Evolutionary conservation across 1,140 invertebrate species (phyloP), one percentile per base, ranked within the genome.

Genomic region (Zelostemma sp.): DNA sequence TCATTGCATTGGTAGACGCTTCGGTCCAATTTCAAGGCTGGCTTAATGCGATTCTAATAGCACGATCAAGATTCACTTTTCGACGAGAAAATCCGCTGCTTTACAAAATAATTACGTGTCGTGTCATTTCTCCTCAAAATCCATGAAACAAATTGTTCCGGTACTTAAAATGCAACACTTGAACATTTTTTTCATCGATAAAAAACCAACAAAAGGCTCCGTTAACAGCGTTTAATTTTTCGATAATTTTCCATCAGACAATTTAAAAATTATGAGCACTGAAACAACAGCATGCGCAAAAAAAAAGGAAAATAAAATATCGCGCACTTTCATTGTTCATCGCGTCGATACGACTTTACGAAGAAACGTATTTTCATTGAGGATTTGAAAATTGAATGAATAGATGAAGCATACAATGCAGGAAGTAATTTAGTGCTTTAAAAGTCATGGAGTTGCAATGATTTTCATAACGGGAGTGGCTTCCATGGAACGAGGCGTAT

Each of bases 11-110:
- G 38, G 55, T 65, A 59, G 46, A 46, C 56, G 38, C 65, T 45
- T 33, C 41, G 50, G 46, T 62, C 45, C 57, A 54, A 41, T 47
- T 50, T 40, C 45, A 47, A 35, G 49, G 46, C 15, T 48, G 31
- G 19, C 19, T 43, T 76, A 76, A 73, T 75, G 75, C 67, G 65
- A 76, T 74, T 79, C 67, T 77, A 77, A 77, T 73, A 72, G 68
- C 54, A 49, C 47, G 25, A 51, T 51, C 48, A 53, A 56, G 41
- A 57, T 57, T 57, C 57, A 56, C 57, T 66, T 66, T 66, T 66
- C 50, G 38, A 45, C 28, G 40, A 41, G 50, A 48, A 49, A 31
- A 57, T 48, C 31, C 17, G 12, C 15, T 31, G 1, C 15, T 1
- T 9, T 17, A 9, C 33, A 21, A 21, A 38, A 53, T 53, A 19